A percentile compares a stretch with the other conserved stretches of the same genome.
phyloP scores from a whole-genome alignment of 1,140 invertebrate species.

The Oryzaephilus surinamensis region DNA sequence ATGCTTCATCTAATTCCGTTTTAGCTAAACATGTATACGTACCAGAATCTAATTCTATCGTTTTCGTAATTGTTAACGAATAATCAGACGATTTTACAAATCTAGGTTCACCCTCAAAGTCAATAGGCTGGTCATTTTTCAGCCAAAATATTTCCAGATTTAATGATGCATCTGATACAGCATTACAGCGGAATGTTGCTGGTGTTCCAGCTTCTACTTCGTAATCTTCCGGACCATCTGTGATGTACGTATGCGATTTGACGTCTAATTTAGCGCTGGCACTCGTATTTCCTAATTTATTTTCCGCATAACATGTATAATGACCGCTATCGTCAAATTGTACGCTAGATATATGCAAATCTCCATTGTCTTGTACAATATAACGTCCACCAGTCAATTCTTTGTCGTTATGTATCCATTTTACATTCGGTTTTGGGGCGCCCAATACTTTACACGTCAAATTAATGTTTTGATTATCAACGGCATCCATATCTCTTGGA shows the following conservation, averaged over 20 bases:
- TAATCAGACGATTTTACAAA: conserved; percentile 78
- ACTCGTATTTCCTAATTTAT: conserved; percentile 96
- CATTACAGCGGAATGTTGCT: conserved; percentile 90
- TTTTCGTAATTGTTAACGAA: conserved; percentile 88
- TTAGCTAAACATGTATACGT: conserved; percentile 91
- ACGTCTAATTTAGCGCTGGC: conserved; percentile 7
- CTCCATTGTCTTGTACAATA: conserved; percentile 60
- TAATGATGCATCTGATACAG: conserved; percentile 71
- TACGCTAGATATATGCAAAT: conserved; percentile 75
- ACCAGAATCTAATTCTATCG: conserved; percentile 88
- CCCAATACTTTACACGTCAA: conserved; percentile 91
- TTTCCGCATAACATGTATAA: conserved; percentile 86
- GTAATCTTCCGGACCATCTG: conserved; percentile 77
- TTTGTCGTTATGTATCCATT: conserved; percentile 76
- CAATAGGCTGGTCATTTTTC: conserved; percentile 72
- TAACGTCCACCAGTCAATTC: conserved; percentile 79
- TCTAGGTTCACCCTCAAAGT: conserved; percentile 76
- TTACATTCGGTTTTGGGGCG: conserved; percentile 87
- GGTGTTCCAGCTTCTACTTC: conserved; percentile 80
- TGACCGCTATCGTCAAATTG: conserved; percentile 74
- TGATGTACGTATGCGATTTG: conserved; percentile 70
- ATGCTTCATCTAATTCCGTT: conserved; percentile 77
- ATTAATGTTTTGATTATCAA: conserved; percentile 71
- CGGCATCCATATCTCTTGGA: conserved; percentile 67
- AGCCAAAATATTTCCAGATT: conserved; percentile 78